These are phyloP conservation scores for Meloidogyne exigua DNA, from an alignment of 1,140 invertebrate species.

Conservation along the genomic window DNA sequence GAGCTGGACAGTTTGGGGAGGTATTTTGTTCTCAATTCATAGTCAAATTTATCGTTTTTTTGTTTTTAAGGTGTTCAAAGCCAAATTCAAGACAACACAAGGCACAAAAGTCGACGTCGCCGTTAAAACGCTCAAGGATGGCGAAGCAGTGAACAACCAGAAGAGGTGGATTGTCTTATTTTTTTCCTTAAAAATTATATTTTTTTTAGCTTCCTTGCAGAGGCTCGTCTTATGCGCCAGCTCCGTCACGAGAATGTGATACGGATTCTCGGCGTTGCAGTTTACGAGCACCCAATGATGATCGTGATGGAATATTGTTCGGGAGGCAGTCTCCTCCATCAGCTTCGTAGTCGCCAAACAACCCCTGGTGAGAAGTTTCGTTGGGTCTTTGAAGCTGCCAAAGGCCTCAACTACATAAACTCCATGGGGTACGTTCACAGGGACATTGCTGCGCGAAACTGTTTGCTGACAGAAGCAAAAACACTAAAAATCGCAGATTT, in stretches of 20 bases:
- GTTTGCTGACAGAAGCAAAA: slow-evolving; percentile 14
- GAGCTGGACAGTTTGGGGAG: neutral
- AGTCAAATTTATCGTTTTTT: neutral
- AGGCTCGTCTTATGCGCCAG: slow-evolving; percentile 43
- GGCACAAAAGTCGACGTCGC: neutral
- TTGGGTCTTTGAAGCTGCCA: slow-evolving; percentile 31
- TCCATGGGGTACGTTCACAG: slow-evolving; percentile 22
- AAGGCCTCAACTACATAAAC: slow-evolving; percentile 38
- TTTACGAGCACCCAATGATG: slow-evolving; percentile 38
- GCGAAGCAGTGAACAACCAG: neutral
- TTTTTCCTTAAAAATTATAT: neutral
- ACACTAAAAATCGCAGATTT: slow-evolving; percentile 42
- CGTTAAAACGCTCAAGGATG: neutral
- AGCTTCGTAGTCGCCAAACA: slow-evolving; percentile 15
- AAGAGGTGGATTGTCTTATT: neutral
- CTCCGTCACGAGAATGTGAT: slow-evolving; percentile 40
- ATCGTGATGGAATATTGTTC: slow-evolving; percentile 41
- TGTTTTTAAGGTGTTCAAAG: neutral
- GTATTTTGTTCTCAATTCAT: neutral
- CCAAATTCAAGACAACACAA: neutral
- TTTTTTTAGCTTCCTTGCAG: slow-evolving; percentile 42
- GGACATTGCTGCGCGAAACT: slow-evolving; percentile 39
- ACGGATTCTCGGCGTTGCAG: slow-evolving; percentile 44
- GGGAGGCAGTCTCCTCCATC: slow-evolving; percentile 21
- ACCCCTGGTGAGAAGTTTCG: slow-evolving; percentile 14